Evolutionary conservation across 2,797 vertebrate species (phyloP), one percentile per base, ranked within the genome.

Genomic region (Halcyon leucocephala): DNA sequence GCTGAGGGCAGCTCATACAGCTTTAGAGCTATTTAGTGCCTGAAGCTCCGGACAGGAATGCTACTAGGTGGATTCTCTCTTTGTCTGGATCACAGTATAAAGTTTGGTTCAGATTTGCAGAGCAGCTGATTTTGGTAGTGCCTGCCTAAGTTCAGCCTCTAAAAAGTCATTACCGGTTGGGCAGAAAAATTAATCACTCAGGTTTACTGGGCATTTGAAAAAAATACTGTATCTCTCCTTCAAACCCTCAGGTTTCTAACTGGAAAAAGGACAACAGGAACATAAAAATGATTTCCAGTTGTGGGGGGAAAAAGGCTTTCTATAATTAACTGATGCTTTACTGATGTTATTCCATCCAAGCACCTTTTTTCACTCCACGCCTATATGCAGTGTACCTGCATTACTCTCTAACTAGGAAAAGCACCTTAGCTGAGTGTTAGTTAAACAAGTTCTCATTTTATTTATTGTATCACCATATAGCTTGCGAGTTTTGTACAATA

Each of bases 221-320:
- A 57, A 93, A 91, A 49, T 22, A n/a, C 9, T 48, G 11, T 17
- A 61, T 67, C 29, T 91, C 16, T 1, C 25, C 35, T 86, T 89
- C 62, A 82, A 79, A n/a, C 14, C 14, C 25, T 42, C 7, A 35
- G 46, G 37, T 77, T 92, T 90, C 2, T 3, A 66, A 29, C n/a
- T 82, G 44, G 24, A 10, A 73, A 24, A 89, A 82, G 31, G 33
- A 13, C 19, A 41, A 16, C 10, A 76, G 14, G 28, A 90, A 42
- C 76, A 62, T 70, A 89, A 77, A 73, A 82, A 62, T 18, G 7
- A 17, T 55, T 85, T 67, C 19, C 66, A 44, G 10, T 13, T 48
- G 5, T 4, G 2, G 17, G 4, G 9, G 4, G 2, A 0, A 2
- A n/a, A 41, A 41, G 33, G 11, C n/a, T 4, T 79, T 86, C 19